Conservation (phyloP, 2,113 vertebrate genomes). For the Rhineura floridana region DNA sequence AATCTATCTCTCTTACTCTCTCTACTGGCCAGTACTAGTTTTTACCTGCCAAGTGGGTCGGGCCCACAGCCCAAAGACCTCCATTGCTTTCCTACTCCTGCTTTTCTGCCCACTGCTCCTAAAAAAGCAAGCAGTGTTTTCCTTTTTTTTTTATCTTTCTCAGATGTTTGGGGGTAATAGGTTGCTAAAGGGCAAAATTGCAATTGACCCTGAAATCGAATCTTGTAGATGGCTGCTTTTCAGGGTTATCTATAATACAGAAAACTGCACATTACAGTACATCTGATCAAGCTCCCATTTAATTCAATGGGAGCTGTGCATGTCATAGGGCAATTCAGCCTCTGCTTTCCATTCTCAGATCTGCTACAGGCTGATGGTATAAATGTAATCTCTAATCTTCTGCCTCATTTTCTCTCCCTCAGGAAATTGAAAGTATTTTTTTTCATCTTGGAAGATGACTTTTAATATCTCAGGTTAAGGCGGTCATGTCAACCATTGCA, state of each 20-base stretch:
- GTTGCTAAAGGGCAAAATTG: neutral
- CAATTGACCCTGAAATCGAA: constrained; percentile 9
- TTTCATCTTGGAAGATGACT: neutral
- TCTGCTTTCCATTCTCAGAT: neutral
- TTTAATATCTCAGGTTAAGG: neutral
- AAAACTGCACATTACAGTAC: neutral
- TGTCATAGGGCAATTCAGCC: neutral
- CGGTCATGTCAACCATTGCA: neutral
- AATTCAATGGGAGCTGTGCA: neutral
- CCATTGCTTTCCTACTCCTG: neutral
- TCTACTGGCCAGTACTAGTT: too few species aligned
- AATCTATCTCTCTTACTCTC: neutral
- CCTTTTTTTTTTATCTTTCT: neutral
- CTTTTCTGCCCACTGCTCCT: neutral
- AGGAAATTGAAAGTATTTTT: neutral
- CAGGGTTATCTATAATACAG: constrained; percentile 1
- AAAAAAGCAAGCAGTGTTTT: neutral
- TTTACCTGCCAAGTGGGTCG: neutral
- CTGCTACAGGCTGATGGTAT: neutral
- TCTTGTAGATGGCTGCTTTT: neutral
- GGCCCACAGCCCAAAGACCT: neutral
- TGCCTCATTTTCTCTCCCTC: neutral
- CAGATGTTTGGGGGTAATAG: neutral
- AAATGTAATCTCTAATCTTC: neutral
- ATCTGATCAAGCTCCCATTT: neutral